Base-by-base conservation (phyloP, 1,140 invertebrate species). In the Radopholus similis region DNA sequence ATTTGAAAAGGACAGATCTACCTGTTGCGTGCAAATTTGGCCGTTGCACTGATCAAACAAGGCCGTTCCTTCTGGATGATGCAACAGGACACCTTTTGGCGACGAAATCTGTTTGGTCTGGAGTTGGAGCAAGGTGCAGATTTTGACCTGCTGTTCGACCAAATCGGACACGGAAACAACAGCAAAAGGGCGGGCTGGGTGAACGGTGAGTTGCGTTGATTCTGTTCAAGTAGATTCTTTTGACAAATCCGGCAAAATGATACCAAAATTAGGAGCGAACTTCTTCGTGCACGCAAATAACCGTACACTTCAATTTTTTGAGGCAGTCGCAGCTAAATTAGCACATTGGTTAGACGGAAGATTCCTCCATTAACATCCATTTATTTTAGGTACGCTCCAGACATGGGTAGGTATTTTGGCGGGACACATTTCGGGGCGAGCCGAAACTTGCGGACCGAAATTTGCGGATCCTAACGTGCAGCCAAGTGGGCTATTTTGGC, bases 61-160 rank as follows among this genome's bases (percentile, higher is more conserved):
- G 80, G 80, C 40, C 78, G 76, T 56, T 78, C 77, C 6, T 81
- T 81, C 59, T 81, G 78, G 78, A 81, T 81, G 78, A 82, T 82
- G 80, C 78, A 81, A 35, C 78, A 81, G 53, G 77, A 78, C 62
- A 80, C 75, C 8, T 73, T 73, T 44, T 72, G 71, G 63, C 23
- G 73, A n/a, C 34, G 69, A 30, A 80, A 78, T 55, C 59, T 80
- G 15, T 81, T 81, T 53, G 78, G 82, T 51, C 49, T 78, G 44
- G 56, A 73, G 21, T 68, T 81, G 23, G 78, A 81, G 56, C 18
- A 15, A 28, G 26, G 35, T 23, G 9, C 21, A n/a, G 21, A 38
- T 1, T 81, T 70, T 56, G 78, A 81, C 56, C 67, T 70, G 37
- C 70, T 81, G n/a, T 81, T 81, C 56, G 78, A 81, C 60, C 78